A percentile compares a stretch with the other conserved stretches of the same genome.
phyloP scores from a whole-genome alignment of 1,140 invertebrate species.

The Myzus persicae region DNA sequence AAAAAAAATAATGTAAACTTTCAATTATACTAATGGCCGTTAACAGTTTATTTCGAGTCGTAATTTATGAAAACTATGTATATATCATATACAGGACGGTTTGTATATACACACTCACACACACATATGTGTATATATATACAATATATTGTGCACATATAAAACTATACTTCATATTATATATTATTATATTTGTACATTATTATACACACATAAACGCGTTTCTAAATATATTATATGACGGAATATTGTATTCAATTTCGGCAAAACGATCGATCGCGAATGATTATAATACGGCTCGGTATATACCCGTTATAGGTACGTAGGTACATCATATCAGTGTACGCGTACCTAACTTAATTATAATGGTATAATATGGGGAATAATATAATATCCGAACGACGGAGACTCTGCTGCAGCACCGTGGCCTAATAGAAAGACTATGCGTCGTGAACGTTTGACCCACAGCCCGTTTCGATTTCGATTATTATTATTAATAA shows the following conservation, averaged over 20 bases:
- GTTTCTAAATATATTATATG: not conserved
- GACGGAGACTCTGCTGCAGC: not conserved
- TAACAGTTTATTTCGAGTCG: conserved; percentile 34
- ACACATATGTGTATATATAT: not conserved
- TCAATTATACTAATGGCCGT: conserved; percentile 46
- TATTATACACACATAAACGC: not conserved
- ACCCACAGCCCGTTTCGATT: conserved; percentile 14
- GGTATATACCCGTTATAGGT: not conserved
- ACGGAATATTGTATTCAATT: not conserved
- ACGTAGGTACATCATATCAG: not conserved
- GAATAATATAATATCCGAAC: not conserved
- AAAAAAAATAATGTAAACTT: conserved; percentile 17
- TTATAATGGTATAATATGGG: not conserved
- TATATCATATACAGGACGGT: not conserved
- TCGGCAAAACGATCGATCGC: not conserved
- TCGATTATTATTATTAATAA: conserved; percentile 34
- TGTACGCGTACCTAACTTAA: not conserved
- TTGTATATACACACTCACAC: not conserved
- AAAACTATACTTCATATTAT: not conserved
- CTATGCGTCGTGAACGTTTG: conserved; percentile 6
- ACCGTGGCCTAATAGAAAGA: not conserved
- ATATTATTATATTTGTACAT: no score
- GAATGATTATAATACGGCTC: not conserved
- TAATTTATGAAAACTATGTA: conserved; percentile 30
- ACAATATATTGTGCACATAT: not conserved